phyloP scores from a whole-genome alignment of 2,888 invertebrate species.

The Pristionchus fissidentatus region DNA sequence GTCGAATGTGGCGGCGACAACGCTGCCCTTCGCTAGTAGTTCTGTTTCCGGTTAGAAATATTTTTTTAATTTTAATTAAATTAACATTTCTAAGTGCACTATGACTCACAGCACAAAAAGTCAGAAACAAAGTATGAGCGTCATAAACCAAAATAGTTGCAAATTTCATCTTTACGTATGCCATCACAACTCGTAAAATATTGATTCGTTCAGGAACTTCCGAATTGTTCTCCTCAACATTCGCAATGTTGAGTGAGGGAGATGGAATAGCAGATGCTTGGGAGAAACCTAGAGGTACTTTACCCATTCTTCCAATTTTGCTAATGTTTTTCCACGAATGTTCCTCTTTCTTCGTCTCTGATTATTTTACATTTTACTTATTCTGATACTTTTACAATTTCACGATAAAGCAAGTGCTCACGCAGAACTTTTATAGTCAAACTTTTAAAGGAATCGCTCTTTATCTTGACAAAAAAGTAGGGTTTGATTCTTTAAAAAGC shows the following conservation, averaged over 20 bases:
- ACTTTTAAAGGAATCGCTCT: no score
- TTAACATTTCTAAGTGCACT: not conserved
- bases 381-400: no score
- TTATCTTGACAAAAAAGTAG: no score
- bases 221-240: slow-evolving; percentile 60
- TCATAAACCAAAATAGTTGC: not conserved
- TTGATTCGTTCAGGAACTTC: slow-evolving; percentile 36
- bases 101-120: not conserved
- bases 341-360: no score
- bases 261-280: slow-evolving; percentile 38
- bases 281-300: slow-evolving; percentile 45
- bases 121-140: no score
- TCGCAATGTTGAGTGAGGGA: slow-evolving; percentile 61
- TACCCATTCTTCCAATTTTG: no score
- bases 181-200: not conserved
- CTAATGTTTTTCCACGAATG: no score
- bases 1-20: slow-evolving; percentile 38
- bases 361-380: no score
- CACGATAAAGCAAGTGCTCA: no score
- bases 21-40: slow-evolving; percentile 40
- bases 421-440: no score
- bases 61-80: not conserved
- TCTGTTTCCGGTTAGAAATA: slow-evolving; percentile 39
- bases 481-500: no score
- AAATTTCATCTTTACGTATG: not conserved